Evolutionary conservation across 2,888 invertebrate genomes (phyloP).

Genomic region (Eucriotettix oculatus): DNA sequence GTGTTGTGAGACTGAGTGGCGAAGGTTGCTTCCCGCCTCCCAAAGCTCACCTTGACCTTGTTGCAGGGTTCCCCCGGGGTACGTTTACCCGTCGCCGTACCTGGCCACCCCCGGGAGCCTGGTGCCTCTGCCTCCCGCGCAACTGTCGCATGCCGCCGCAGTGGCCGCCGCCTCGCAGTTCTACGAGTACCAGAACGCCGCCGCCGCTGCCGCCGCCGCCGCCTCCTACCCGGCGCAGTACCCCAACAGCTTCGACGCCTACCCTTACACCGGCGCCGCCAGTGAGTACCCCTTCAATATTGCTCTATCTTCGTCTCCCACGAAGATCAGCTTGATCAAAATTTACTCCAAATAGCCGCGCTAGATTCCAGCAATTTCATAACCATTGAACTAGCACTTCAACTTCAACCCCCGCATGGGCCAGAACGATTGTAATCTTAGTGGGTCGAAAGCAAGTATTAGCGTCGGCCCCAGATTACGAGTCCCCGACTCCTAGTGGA

Average conservation of each 20-base stretch:
- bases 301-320: too few relatives aligned
- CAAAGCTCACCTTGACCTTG: background rate
- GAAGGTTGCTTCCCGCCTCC: too few relatives aligned
- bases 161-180: conserved; percentile 63
- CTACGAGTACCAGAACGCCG: conserved; percentile 65
- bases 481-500: too few relatives aligned
- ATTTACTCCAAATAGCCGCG: too few relatives aligned
- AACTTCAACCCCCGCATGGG: too few relatives aligned
- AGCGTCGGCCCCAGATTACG: too few relatives aligned
- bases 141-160: conserved; percentile 56
- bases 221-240: conserved; percentile 57
- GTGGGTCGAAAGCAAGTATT: too few relatives aligned
- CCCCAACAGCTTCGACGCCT: conserved; percentile 54
- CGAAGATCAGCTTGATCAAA: too few relatives aligned
- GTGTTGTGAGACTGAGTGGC: too few relatives aligned
- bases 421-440: too few relatives aligned
- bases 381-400: too few relatives aligned
- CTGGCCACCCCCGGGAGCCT: conserved; percentile 42
- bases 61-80: conserved; percentile 56
- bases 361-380: too few relatives aligned
- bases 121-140: conserved; percentile 45
- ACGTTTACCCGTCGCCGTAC: conserved; percentile 60
- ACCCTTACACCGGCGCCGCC: conserved; percentile 48
- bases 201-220: conserved; percentile 43
- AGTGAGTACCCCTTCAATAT: conserved; percentile 11